A percentile compares a stretch with the other conserved stretches of the same genome.
These are phyloP conservation scores for Spodoptera frugiperda DNA, from an alignment of 1,140 invertebrate species.

Conservation along the genomic window DNA sequence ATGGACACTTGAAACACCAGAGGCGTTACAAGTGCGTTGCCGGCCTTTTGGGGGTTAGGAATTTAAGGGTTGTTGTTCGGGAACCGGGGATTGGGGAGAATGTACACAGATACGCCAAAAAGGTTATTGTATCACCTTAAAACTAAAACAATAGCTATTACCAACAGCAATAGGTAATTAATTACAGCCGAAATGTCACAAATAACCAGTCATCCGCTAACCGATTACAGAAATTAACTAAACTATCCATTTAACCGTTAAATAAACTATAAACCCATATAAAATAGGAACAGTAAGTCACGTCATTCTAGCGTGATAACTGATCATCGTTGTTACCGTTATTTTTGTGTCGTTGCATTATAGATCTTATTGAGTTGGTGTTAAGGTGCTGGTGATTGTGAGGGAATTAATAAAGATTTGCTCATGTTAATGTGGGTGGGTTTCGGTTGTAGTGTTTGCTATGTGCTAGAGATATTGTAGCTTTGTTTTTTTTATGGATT, in stretches of 20 bases:
- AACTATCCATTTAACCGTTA: conserved; percentile 36
- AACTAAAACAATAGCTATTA: neutral
- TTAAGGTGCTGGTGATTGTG: conserved; percentile 16
- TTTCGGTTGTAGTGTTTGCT: conserved; percentile 4
- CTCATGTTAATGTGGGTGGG: conserved; percentile 31
- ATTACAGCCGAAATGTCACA: conserved; percentile 8
- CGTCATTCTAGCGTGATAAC: conserved; percentile 37
- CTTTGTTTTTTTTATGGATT: too few relatives aligned
- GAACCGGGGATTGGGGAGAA: too few relatives aligned
- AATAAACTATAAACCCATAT: conserved; percentile 47
- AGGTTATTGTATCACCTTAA: neutral
- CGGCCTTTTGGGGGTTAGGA: too few relatives aligned
- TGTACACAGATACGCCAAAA: too few relatives aligned
- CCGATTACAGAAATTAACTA: conserved; percentile 40
- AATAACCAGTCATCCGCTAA: neutral
- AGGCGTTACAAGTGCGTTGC: too few relatives aligned
- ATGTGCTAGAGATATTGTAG: neutral
- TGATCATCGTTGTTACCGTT: conserved; percentile 43
- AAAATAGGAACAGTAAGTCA: conserved; percentile 44
- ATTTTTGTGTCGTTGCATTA: neutral
- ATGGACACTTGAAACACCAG: too few relatives aligned
- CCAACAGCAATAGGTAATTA: neutral
- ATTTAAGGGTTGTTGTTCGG: too few relatives aligned
- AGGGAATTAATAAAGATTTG: conserved; percentile 41
- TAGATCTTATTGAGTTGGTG: neutral